Base-by-base conservation (phyloP, 2,888 invertebrate species). In the Hypena proboscidalis region DNA sequence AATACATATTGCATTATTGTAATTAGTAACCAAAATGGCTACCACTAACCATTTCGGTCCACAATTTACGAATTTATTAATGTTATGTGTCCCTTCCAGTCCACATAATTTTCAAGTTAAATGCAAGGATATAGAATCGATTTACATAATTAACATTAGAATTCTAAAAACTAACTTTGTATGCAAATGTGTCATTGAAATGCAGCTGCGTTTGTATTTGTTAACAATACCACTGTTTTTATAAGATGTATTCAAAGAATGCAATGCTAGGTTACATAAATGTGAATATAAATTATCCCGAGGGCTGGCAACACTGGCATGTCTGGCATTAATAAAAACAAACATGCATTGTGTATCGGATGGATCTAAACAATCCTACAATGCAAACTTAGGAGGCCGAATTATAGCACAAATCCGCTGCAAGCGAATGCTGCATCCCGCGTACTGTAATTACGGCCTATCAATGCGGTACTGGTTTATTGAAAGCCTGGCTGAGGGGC, bases 391-490 rank as follows among this genome's bases (percentile, higher is more conserved):
- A 66, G 65, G 56, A 58, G 64, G 70, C 73, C 69, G 74, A 72
- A 75, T 77, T 76, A 70, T 76, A 67, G 72, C 67, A 74, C 76
- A 75, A 80, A 84, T 83, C 74, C 79, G 83, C 85, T 80, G 72
- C 76, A 64, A 81, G 85, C 79, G 60, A 69, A 67, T 67, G 67
- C 74, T 72, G 76, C 70, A 70, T 67, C 56, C 63, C 59, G 68
- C 61, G 61, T 74, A 83, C 87, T 85, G 82, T 89, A 89, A 90
- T 90, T 89, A 90, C 77, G 83, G 72, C 75, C 82, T 83, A 87
- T 89, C 87, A 83, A 82, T 81, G 89, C 89, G 88, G 90, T 80
- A 79, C 83, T 70, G 85, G 80, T 77, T 89, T 88, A 89, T 90
- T 88, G 89, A 89, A 88, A 87, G 86, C 79, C 80, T 74, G 75